Base-by-base conservation (phyloP, 1,140 invertebrate species). In the Adoxophyes honmai region DNA sequence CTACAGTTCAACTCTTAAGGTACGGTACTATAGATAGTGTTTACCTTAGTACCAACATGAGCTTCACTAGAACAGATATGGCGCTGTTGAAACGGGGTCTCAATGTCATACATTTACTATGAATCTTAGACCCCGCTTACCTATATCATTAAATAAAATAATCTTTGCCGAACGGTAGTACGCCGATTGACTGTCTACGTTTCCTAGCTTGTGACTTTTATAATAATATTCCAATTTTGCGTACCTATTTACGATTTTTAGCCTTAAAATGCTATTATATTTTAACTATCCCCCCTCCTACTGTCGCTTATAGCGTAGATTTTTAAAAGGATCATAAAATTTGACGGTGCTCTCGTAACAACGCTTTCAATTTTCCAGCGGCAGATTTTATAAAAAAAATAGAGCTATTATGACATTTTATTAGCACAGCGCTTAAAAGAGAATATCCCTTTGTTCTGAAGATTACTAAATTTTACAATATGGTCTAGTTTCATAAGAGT, bases 301-400 rank as follows among this genome's bases (percentile, higher is more conserved):
- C 42, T 48, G 42, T 48, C 42, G 42, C 42, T 48, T 48, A 33
- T 21, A 48, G n/a, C 18, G 42, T 48, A 48, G 42, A 48, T 48
- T 48, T 48, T 48, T 48, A 48, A 48, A 48, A 16, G 42, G 42
- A 48, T 48, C 42, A 18, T 48, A 48, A 48, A 48, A 48, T 48
- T 48, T 33, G 21, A 28, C 42, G 18, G 21, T 28, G 21, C 42
- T 48, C 14, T 18, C 21, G 21, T 48, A 48, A 48, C 11, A 18
- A 18, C 42, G 18, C 42, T 48, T 48, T 33, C 42, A 48, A 48
- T 48, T 48, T 33, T 48, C 42, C 42, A 48, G 18, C 21, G 42
- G 42, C 42, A 48, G 42, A 28, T 48, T 48, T 48, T 48, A 48
- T 48, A 48, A 48, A 48, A 48, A 48, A 48, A 28, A 48, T 48